phyloP scores from a whole-genome alignment of 2,113 vertebrate species.

The Crotalus helleri region DNA sequence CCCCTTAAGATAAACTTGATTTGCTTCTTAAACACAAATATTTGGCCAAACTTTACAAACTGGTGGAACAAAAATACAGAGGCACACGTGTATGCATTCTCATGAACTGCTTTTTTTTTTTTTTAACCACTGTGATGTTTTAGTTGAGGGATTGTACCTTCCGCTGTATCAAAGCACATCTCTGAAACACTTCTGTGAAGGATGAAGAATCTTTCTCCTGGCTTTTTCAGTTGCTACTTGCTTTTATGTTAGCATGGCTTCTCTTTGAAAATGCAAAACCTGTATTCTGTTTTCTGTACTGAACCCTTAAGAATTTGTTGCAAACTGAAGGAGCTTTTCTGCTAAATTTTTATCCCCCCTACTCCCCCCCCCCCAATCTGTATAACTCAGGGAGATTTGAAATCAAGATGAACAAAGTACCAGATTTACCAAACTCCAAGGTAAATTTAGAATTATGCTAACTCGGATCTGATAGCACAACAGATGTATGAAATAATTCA shows the following conservation, averaged over 20 bases:
- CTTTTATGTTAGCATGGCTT: not conserved
- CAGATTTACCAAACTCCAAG: not conserved
- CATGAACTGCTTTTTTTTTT: not conserved
- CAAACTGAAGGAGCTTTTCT: not conserved
- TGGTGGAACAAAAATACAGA: not conserved
- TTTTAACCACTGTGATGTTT: not conserved
- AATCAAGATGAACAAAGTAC: not conserved
- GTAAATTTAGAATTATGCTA: not conserved
- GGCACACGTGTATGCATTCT: not conserved
- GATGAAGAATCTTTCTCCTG: not conserved
- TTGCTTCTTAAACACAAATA: conserved; percentile 2
- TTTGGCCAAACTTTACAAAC: not conserved
- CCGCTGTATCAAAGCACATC: not conserved
- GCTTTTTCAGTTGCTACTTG: conserved; percentile 26
- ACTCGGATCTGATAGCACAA: not conserved
- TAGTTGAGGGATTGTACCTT: not conserved
- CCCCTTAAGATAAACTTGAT: not conserved
- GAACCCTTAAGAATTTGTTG: not conserved
- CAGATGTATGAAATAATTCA: not conserved
- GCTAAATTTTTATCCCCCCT: not conserved
- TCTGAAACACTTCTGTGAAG: accelerated
- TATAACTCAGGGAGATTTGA: not conserved
- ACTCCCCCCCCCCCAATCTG: no score
- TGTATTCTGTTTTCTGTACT: not conserved
- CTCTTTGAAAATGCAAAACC: not conserved